A percentile compares a stretch with the other conserved stretches of the same genome.
These are phyloP conservation scores for Pongo pygmaeus DNA, from an alignment of 2,113 vertebrate genomes.

Conservation along the genomic window DNA sequence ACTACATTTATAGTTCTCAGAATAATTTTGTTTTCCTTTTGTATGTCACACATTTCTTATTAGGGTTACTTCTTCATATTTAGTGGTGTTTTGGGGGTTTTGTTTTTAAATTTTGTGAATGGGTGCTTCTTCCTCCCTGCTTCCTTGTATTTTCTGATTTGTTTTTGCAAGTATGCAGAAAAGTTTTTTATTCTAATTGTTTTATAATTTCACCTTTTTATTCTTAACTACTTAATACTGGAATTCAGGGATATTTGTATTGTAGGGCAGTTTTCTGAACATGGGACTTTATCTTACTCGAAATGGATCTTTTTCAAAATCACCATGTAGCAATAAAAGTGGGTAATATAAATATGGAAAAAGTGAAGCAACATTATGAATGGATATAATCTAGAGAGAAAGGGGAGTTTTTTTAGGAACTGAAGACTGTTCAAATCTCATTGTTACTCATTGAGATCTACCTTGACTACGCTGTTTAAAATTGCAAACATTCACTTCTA, in stretches of 20 bases:
- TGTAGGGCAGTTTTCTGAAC: neutral
- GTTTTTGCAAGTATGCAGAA: neutral
- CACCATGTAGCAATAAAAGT: neutral
- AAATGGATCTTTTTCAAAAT: conserved; percentile 34
- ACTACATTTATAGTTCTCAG: neutral
- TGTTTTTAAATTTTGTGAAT: neutral
- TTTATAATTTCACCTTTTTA: too few relatives aligned
- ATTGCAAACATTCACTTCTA: neutral
- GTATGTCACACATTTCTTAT: neutral
- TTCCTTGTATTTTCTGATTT: neutral
- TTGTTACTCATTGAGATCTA: neutral
- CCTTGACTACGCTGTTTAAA: neutral
- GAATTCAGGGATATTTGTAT: neutral
- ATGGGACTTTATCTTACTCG: neutral
- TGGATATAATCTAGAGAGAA: neutral
- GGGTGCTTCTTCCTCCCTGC: neutral
- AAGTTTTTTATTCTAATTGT: neutral
- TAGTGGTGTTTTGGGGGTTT: neutral
- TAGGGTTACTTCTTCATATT: neutral
- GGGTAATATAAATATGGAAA: neutral
- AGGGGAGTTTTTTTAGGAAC: neutral
- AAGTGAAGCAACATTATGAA: neutral
- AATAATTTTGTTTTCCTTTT: neutral
- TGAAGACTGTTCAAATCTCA: neutral
- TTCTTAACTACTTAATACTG: too few relatives aligned